phyloP scores from a whole-genome alignment of 2,113 vertebrate genomes.

The Agelaius phoeniceus region DNA sequence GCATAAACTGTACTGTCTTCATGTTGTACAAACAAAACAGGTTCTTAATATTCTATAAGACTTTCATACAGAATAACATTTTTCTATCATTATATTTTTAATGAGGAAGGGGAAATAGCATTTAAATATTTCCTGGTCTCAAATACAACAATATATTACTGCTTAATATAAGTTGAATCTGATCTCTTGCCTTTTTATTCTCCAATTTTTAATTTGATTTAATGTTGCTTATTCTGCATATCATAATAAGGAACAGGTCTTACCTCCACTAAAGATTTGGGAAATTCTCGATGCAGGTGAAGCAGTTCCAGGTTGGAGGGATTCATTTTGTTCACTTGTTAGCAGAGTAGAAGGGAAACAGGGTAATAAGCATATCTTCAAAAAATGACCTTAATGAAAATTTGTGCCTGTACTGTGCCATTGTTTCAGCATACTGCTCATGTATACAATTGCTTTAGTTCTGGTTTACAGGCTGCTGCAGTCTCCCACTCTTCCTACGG shows the following conservation, averaged over 20 bases:
- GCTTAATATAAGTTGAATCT: constrained; percentile 53
- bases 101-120: constrained; percentile 6
- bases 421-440: constrained; percentile 80
- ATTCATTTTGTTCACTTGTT: constrained; percentile 81
- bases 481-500: constrained; percentile 76
- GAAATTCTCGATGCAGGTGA: constrained; percentile 77
- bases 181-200: background rate
- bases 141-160: constrained; percentile 35
- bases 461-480: constrained; percentile 79
- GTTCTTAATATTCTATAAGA: constrained; percentile 50
- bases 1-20: constrained; percentile 40
- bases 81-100: constrained; percentile 40
- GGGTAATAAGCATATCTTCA: constrained; percentile 72
- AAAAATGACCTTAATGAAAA: constrained; percentile 78
- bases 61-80: constrained; percentile 44
- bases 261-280: constrained; percentile 79
- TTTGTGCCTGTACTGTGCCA: constrained; percentile 76
- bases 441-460: constrained; percentile 72
- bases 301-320: constrained; percentile 75
- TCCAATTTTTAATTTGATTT: constrained; percentile 14
- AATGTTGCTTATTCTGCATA: constrained; percentile 55
- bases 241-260: constrained; percentile 77
- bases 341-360: constrained; percentile 74
- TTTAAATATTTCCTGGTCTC: background rate
- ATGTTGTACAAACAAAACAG: constrained; percentile 27